Evolutionary conservation across 2,888 invertebrate species (phyloP), one percentile per base, ranked within the genome.

Genomic region (Lepeophtheirus nordmannii): DNA sequence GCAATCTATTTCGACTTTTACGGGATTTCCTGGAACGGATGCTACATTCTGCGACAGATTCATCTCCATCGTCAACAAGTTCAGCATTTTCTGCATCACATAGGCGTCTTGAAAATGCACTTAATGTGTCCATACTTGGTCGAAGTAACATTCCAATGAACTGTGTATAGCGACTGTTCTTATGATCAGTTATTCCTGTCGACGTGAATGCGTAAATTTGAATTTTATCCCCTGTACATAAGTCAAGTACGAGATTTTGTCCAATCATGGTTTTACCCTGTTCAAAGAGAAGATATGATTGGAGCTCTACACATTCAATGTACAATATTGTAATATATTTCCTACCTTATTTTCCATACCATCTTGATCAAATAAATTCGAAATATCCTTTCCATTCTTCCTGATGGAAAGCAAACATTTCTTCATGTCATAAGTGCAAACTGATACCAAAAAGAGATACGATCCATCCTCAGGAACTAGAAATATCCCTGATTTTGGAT

Each of bases 351-450:
- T 66, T 61, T 40, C 38, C 22, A 58, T 58, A 12, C 66, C 66
- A 53, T 66, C 66, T 41, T 66, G 66, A 40, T 66, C 66, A 38
- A 60, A 41, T 17, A 66, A 23, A 60, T 23, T 60, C 11, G 60
- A 30, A 10, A 66, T 46, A 37, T 59, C 66, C 60, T 66, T 66
- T 14, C 58, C 60, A 41, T 66, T 66, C 46, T 66, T 66, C 22
- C 66, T 37, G 40, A 66, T 59, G 59, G 59, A 60, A 1, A 66
- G 10, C 8, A 66, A 46, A 23, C 66, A 66, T 22, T 66, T 66
- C 60, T 66, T 66, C 46, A 58, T 59, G 41, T 66, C 66, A 61
- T 39, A 66, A 1, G 66, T 66, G 60, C 66, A 66, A 41, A 63
- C 62, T 17, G 66, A 58, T 8, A 66, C 2, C 10, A 59, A 20